Base-by-base conservation (phyloP, 1,140 invertebrate genomes). In the Drosophila murphyi region DNA sequence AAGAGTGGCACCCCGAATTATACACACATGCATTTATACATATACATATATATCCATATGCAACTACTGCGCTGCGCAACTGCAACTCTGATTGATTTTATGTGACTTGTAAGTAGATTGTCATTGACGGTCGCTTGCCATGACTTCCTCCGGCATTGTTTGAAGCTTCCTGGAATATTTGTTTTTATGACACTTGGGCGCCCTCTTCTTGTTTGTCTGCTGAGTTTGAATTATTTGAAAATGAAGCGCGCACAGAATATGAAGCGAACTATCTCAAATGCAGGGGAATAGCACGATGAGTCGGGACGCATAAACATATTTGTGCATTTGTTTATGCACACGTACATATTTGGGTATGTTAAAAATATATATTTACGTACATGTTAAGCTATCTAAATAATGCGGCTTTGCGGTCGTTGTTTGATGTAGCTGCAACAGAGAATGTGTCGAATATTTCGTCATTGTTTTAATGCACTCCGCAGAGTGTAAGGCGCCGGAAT, bases 181-280 rank as follows among this genome's bases (percentile, higher is more conserved):
- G 73, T 72, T 76, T 72, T 76, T 76, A 76, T 76, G 73, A 76
- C 69, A 76, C 62, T 72, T 55, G 37, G 61, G 37, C 69, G 73
- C 72, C 51, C 72, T 20, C 20, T 50, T 69, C 41, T 47, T 31
- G 57, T 60, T 52, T 57, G 68, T 60, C 63, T 68, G 69, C 47
- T 68, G 77, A 64, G 63, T 79, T 77, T 80, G 69, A 73, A 78
- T 78, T 74, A 78, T 80, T 80, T 78, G 74, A 69, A 68, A 77
- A 79, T 47, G 75, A 78, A 80, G 78, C 78, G 61, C 55, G 56
- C 71, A 69, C 43, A 48, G 74, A 80, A 77, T 78, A 64, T 73
- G 41, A 76, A 79, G 60, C 48, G 50, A 68, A 73, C 28, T 69
- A 57, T 56, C 54, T 77, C 61, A 31, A 29, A 59, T 48, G 4